These are phyloP conservation scores for Malaclemys terrapin DNA, from an alignment of 2,113 vertebrate genomes.

Conservation along the genomic window DNA sequence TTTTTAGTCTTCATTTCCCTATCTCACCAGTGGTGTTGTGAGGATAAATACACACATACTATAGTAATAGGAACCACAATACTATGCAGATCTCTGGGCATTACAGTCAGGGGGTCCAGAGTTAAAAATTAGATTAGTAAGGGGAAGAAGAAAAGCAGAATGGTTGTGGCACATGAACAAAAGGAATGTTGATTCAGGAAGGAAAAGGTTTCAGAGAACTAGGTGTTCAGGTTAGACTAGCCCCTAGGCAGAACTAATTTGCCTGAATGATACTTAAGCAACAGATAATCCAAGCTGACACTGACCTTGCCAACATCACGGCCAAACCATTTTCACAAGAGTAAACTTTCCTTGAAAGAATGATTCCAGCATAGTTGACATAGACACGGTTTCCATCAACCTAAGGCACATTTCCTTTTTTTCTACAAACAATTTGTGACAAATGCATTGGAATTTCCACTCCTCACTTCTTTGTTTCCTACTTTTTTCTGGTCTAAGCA, in stretches of 20 bases:
- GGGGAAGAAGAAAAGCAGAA: not conserved
- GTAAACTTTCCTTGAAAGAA: conserved; percentile 61
- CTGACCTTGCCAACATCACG: conserved; percentile 59
- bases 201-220: conserved; percentile 45
- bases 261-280: conserved; percentile 55
- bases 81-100: fast-evolving
- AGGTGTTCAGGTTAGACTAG: conserved; percentile 35
- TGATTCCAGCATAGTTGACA: conserved; percentile 29
- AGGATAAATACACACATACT: not conserved
- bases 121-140: not conserved
- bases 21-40: not conserved
- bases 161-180: not conserved
- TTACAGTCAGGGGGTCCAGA: not conserved
- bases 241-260: conserved; percentile 57
- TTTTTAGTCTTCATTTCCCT: not conserved
- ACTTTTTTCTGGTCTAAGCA: not conserved
- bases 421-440: not conserved
- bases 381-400: not conserved
- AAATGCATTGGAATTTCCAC: not conserved
- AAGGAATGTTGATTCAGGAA: conserved; percentile 58
- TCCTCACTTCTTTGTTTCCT: conserved; percentile 6
- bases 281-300: conserved; percentile 74
- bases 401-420: not conserved
- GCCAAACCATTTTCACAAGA: conserved; percentile 18
- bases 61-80: not conserved